Evolutionary conservation across 2,888 invertebrate genomes (phyloP), one percentile per base, ranked within the genome.

Genomic region (Diplazon laetatorius): DNA sequence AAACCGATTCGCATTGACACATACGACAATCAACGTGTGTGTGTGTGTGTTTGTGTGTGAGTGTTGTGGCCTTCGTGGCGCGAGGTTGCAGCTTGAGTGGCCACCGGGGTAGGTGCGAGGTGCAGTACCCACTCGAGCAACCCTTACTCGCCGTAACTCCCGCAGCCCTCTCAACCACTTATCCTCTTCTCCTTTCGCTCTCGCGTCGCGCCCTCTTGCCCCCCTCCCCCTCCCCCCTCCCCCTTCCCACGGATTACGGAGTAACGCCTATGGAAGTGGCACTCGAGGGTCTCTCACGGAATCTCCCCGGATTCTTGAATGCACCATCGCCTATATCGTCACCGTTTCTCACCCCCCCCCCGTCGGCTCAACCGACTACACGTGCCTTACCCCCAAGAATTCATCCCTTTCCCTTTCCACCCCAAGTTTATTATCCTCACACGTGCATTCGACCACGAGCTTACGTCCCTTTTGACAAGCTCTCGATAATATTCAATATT

Each of bases 241-340:
- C n/a, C n/a, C n/a, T n/a, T 50, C 20, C 50, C n/a, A 44, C 52
- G 66, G 60, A 75, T 78, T 78, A 71, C 59, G 70, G 65, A 48
- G 39, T 66, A 70, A 75, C 75, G 69, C 71, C 48, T 75, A 60
- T 25, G 59, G 55, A 66, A 68, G 70, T 71, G 75, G 48, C 63
- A 75, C 66, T 71, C 70, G 16, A 60, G 35, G 5, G 42, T 37
- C 65, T 70, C 60, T 65, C 59, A n/a, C 18, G 60, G 59, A 71
- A 75, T 62, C 65, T 65, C 60, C 50, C 60, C 30, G 62, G 44
- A 57, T 50, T 66, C 65, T 65, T 59, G 59, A 25, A 35, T 30
- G 22, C 50, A 18, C 22, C 22, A 39, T 8, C 39, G 44, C 25
- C n/a, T n/a, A n/a, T n/a, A n/a, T 30, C 4, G 18, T 70, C 39